Evolutionary conservation across 2,888 invertebrate species (phyloP), one percentile per base, ranked within the genome.

Genomic region (Carabus problematicus): DNA sequence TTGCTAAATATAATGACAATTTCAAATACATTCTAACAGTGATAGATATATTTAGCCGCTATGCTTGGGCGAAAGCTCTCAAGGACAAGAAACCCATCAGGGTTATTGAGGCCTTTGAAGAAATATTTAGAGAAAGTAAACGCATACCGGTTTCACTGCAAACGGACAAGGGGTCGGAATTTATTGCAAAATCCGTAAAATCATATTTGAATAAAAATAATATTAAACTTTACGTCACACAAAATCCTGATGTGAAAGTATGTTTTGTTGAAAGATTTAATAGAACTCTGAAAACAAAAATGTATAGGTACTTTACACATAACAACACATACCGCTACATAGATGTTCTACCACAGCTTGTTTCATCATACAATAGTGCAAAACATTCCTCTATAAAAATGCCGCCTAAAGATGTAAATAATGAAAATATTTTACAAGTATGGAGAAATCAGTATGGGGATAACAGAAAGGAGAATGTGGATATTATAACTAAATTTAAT

Each of bases 251-350:
- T 45, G 74, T 75, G 4, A 80, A 80, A 72, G 75, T 76, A 0
- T 69, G 73, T 1, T 70, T 79, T 1, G 73, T 76, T 3, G 79
- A 79, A 72, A 59, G 79, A 4, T 76, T 76, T 11, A 75, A 77
- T 70, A 59, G 77, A 60, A 78, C 76, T 3, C 43, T 79, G 11
- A 78, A 77, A 71, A 72, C 73, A 39, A 74, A 71, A 64, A 73
- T 78, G 67, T 78, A 72, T 71, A 71, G 70, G 42, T 75, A 76
- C 64, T 77, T 78, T 58, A 75, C 75, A 1, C 60, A 70, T n/a
- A 70, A 72, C 8, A 73, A 74, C n/a, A 74, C 72, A 0, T 72
- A 70, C 11, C 70, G 72, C 6, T 79, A 77, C 66, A 64, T 76
- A 7, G 73, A 76, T 60, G 71, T 76, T 7, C 62, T 78, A 45